Evolutionary conservation across 2,113 vertebrate genomes (phyloP).

Genomic region (Otus sunia): DNA sequence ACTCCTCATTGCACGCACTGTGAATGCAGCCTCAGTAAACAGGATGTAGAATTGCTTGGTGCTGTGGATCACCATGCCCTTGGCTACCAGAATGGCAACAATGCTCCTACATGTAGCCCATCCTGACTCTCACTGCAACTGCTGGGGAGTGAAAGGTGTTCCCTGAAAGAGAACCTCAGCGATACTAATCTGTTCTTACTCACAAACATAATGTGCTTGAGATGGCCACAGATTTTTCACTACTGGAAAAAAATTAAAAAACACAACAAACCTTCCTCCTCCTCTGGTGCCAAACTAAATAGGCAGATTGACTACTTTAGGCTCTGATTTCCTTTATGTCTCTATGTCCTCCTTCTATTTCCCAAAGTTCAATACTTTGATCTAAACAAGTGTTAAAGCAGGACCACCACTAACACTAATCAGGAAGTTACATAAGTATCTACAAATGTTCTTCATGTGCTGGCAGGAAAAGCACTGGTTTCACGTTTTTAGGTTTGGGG

Average conservation of each 20-base stretch:
- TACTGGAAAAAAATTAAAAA: too few species aligned
- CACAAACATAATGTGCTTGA: background rate
- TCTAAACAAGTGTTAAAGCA: background rate
- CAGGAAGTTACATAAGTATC: accelerated
- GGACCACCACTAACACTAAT: background rate
- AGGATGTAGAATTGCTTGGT: background rate
- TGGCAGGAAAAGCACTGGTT: background rate
- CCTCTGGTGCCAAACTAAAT: background rate
- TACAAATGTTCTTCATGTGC: background rate
- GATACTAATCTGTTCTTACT: background rate
- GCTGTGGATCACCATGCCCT: too few species aligned
- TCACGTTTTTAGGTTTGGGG: background rate
- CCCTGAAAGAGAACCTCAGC: background rate
- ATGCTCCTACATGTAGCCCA: accelerated
- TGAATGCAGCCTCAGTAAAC: background rate
- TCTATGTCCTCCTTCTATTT: background rate
- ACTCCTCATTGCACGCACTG: accelerated
- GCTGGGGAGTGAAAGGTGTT: background rate
- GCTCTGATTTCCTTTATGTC: background rate
- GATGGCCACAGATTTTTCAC: background rate
- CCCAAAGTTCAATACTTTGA: background rate
- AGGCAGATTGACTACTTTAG: background rate
- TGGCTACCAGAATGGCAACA: background rate
- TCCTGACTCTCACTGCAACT: background rate
- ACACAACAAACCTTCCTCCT: background rate